Evolutionary conservation across 2,113 vertebrate species (phyloP).

Genomic region (Donacobius atricapilla): DNA sequence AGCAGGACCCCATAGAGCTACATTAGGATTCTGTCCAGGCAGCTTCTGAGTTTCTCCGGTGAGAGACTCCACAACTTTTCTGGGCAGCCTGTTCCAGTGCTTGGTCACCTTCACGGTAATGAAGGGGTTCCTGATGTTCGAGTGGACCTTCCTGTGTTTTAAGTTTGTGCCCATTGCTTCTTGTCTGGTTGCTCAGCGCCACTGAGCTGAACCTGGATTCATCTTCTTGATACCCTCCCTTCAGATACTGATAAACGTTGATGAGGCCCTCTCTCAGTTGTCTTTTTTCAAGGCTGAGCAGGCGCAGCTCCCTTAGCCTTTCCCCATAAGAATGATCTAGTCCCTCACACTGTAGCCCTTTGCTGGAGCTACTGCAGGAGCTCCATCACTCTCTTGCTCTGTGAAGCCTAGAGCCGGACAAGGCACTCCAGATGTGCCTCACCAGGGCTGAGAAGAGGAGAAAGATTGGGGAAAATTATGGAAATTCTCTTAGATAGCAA

Average conservation of each 20-base stretch:
- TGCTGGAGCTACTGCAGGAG: background rate
- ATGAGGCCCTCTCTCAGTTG: background rate
- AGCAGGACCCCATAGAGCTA: background rate
- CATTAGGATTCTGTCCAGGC: rapidly evolving
- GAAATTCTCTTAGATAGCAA: background rate
- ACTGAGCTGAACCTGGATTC: background rate
- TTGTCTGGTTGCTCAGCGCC: background rate
- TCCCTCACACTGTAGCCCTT: background rate
- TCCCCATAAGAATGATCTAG: rapidly evolving
- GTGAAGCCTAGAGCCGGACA: background rate
- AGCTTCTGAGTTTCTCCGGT: background rate
- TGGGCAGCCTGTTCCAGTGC: background rate
- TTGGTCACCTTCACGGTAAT: background rate
- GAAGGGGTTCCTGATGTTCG: background rate
- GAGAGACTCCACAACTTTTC: background rate
- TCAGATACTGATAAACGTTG: too few relatives aligned
- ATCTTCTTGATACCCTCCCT: background rate
- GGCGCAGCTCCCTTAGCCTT: background rate
- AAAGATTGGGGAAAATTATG: background rate
- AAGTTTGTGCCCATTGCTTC: background rate
- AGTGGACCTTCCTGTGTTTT: background rate
- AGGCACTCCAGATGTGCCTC: background rate
- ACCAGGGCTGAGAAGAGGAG: background rate
- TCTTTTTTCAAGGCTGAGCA: background rate
- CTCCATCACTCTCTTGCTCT: background rate